Evolutionary conservation across 2,888 invertebrate genomes (phyloP).

Genomic region (Eutolmus rufibarbis): DNA sequence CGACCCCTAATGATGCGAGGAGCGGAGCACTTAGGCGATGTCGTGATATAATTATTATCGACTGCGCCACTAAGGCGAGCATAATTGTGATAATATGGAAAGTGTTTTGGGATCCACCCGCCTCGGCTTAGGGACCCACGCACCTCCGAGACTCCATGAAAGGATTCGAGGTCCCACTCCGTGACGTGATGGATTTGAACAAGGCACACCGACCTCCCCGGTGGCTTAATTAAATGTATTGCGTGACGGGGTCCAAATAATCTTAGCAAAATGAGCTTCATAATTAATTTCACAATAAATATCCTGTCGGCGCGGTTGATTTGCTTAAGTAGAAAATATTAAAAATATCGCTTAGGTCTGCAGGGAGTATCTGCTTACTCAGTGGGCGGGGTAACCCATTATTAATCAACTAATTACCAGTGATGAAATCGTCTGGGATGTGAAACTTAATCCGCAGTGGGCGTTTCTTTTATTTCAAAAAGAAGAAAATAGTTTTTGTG

Average conservation of each 20-base stretch:
- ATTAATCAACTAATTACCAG: no score
- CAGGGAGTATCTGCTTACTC: no score
- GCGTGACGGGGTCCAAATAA: not conserved
- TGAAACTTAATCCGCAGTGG: no score
- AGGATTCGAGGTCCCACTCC: not conserved
- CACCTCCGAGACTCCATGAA: not conserved
- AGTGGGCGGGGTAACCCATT: no score
- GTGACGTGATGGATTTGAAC: not conserved
- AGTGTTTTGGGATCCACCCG: not conserved
- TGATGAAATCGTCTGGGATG: no score
- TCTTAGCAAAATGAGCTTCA: not conserved
- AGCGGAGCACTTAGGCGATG: not conserved
- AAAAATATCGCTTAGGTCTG: not conserved
- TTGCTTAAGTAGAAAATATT: not conserved
- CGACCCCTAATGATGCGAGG: not conserved
- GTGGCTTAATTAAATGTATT: not conserved
- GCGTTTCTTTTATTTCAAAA: no score
- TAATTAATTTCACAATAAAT: not conserved
- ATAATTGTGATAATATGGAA: not conserved
- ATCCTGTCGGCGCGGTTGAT: not conserved
- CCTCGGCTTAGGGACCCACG: not conserved
- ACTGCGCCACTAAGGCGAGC: not conserved
- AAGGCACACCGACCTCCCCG: not conserved
- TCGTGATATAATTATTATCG: not conserved
- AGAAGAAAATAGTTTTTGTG: no score